These are phyloP conservation scores for Nannospalax galili DNA, from an alignment of 2,113 vertebrate genomes.

Conservation along the genomic window DNA sequence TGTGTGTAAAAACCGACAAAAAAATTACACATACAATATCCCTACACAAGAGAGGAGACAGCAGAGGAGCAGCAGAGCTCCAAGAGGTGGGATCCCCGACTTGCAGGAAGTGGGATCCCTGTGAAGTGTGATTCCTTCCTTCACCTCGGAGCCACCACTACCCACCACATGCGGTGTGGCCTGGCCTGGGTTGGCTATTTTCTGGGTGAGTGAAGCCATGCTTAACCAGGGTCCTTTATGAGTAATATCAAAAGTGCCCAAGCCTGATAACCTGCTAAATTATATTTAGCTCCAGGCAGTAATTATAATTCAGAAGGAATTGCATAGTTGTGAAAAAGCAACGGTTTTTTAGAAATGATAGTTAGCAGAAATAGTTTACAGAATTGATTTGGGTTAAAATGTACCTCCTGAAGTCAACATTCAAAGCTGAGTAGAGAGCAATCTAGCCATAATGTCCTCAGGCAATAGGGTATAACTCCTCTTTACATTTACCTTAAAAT, in stretches of 20 bases:
- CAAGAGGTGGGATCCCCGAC: too few species aligned
- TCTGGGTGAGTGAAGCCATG: background rate
- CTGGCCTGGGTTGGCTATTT: background rate
- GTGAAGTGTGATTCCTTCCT: too few species aligned
- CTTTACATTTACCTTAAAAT: background rate
- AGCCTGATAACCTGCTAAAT: background rate
- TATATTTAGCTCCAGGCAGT: conserved; percentile 18
- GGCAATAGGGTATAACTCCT: background rate
- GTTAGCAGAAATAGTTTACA: background rate
- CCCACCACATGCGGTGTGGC: accelerated
- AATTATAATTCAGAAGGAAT: conserved; percentile 30
- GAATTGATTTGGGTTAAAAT: background rate
- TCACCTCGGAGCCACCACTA: background rate
- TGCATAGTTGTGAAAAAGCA: background rate
- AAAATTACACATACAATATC: too few species aligned
- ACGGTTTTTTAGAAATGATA: background rate
- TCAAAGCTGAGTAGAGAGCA: background rate
- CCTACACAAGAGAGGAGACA: too few species aligned
- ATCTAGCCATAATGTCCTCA: background rate
- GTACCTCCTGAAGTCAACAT: background rate
- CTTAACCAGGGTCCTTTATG: background rate
- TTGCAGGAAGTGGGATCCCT: background rate
- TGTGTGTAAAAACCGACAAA: too few species aligned
- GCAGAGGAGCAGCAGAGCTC: background rate
- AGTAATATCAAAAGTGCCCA: background rate